These are phyloP conservation scores for Crocidura indochinensis DNA, from an alignment of 2,797 vertebrate genomes.

Conservation along the genomic window DNA sequence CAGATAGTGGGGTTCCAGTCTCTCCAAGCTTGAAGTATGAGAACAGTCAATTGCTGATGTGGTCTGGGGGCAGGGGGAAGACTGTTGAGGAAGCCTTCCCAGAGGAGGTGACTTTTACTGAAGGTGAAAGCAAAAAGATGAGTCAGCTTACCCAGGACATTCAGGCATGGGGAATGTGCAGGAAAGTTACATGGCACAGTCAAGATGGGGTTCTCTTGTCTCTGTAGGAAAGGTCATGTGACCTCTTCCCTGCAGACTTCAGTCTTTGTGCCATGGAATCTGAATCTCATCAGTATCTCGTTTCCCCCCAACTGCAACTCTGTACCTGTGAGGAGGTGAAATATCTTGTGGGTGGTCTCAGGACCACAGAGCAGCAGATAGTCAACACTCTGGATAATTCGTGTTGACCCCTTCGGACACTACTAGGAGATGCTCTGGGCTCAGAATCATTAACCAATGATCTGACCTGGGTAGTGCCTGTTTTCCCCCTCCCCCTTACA, in stretches of 20 bases:
- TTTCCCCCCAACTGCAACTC: too few relatives aligned
- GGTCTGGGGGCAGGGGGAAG: neutral
- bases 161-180: neutral
- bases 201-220: neutral
- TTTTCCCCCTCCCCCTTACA: neutral
- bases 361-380: too few relatives aligned
- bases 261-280: neutral
- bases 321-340: too few relatives aligned
- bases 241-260: neutral
- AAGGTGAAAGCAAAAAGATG: neutral
- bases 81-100: neutral
- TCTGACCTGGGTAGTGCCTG: neutral
- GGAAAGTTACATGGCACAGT: neutral
- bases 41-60: too few relatives aligned
- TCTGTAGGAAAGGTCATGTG: neutral
- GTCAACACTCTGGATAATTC: too few relatives aligned
- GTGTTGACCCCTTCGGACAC: neutral
- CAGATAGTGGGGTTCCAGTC: neutral
- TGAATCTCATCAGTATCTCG: neutral
- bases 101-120: neutral
- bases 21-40: too few relatives aligned
- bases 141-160: neutral
- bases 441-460: neutral
- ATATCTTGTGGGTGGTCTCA: too few relatives aligned
- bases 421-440: rapidly evolving